Base-by-base conservation (phyloP, 2,113 vertebrate genomes). In the Anhinga rufa region DNA sequence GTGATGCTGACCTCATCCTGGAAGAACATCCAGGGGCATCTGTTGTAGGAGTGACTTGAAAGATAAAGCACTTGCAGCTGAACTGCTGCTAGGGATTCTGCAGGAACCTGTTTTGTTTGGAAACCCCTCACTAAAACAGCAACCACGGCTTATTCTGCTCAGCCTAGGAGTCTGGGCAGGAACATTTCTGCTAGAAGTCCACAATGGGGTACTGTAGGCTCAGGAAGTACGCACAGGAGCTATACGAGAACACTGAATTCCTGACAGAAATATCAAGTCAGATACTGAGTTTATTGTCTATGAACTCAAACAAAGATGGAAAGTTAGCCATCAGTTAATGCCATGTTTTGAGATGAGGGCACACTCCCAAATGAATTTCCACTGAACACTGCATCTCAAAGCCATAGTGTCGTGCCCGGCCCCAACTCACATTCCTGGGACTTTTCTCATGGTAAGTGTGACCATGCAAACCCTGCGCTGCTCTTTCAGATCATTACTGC, bases 151-250 rank as follows among this genome's bases (percentile, higher is more conserved):
- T 2, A 8, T 25, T 38, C 74, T 14, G 92, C 84, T 57, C 76
- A n/a, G 81, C 83, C 70, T 9, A 18, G 48, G 55, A 78, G 68
- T 4, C 60, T 54, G 89, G 77, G 93, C 79, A 90, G 95, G 86
- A 71, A 68, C 38, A 0, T 15, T 86, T 25, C 91, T 93, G 83
- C 88, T 92, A 74, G 12, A 89, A 87, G 40, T 11, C 71, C 91
- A 92, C 95, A 96, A 58, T 62, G 70, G 70, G 66, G 54, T 68
- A 65, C 88, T 87, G 96, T 28, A 22, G 94, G 86, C 22, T 71
- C 94, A 93, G 92, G 92, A 95, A 94, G 62, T 18, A 28, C 91
- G 84, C 17, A 17, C 88, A 91, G 95, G 84, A 95, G 91, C 93
- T 85, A 25, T 4, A 85, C 29, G 21, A 79, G 78, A 93, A 90